These are phyloP conservation scores for Corythoichthys haematopterus DNA, from an alignment of 2,113 vertebrate species.

Conservation along the genomic window DNA sequence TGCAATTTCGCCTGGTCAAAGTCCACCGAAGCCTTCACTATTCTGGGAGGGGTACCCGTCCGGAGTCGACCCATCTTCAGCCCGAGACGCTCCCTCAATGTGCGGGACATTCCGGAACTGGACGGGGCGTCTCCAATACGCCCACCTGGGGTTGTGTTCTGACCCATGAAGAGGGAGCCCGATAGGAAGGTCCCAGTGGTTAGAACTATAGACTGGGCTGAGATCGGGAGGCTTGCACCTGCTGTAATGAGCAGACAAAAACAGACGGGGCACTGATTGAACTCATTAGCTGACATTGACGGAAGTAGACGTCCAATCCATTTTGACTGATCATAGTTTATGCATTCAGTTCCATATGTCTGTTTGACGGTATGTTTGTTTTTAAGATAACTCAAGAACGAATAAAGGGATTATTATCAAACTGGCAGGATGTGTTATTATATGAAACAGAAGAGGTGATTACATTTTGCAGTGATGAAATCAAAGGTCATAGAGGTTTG, in stretches of 20 bases:
- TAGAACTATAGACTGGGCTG: constrained; percentile 79
- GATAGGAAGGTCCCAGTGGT: constrained; percentile 92
- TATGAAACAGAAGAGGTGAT: no score
- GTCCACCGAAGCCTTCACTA: constrained; percentile 81
- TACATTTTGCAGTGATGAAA: no score
- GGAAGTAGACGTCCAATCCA: no score
- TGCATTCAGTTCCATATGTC: no score
- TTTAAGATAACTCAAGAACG: no score
- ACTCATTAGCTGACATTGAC: no score
- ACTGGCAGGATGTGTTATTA: no score
- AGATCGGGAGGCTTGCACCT: constrained; percentile 62
- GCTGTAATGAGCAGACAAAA: constrained; percentile 55
- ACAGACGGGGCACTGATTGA: not conserved
- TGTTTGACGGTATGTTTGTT: no score
- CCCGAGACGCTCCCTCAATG: constrained; percentile 78
- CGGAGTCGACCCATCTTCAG: constrained; percentile 83
- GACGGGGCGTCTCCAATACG: constrained; percentile 87
- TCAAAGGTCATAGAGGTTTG: no score
- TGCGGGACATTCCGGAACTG: constrained; percentile 77
- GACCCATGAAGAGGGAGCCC: constrained; percentile 80
- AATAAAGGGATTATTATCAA: no score
- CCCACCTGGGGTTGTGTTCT: constrained; percentile 78
- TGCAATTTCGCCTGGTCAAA: constrained; percentile 69
- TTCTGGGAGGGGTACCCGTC: constrained; percentile 89
- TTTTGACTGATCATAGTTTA: no score